Conservation (phyloP, 2,797 vertebrate genomes). For the Siniperca obscura region DNA sequence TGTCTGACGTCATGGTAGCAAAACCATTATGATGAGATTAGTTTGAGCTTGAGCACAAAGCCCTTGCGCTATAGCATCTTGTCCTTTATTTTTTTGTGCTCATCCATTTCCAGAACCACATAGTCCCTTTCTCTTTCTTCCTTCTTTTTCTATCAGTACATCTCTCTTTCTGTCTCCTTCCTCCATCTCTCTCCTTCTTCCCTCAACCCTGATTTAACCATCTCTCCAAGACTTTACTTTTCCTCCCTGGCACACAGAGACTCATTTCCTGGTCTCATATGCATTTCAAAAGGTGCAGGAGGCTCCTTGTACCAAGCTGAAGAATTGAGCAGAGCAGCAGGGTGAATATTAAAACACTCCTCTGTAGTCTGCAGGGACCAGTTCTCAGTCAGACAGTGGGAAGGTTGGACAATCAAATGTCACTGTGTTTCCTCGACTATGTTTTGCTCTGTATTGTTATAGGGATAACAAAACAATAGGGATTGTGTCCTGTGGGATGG, state of each 20-base stretch:
- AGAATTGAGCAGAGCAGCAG: slow-evolving; percentile 65
- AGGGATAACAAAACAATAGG: neutral
- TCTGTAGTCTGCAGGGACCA: slow-evolving; percentile 31
- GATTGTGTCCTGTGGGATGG: neutral
- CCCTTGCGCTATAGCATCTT: slow-evolving; percentile 45
- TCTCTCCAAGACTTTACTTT: slow-evolving; percentile 56
- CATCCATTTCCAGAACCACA: slow-evolving; percentile 26
- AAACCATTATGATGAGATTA: slow-evolving; percentile 81
- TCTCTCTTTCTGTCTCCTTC: slow-evolving; percentile 31
- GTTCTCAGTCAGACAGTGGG: slow-evolving; percentile 30
- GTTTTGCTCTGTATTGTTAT: neutral
- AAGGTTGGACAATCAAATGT: slow-evolving; percentile 35
- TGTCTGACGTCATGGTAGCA: slow-evolving; percentile 78
- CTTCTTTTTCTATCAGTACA: slow-evolving; percentile 25
- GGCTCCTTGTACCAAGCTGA: slow-evolving; percentile 67
- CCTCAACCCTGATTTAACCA: slow-evolving; percentile 49
- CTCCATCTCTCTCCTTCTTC: slow-evolving; percentile 34
- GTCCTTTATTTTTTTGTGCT: slow-evolving; percentile 34
- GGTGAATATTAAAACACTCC: slow-evolving; percentile 73
- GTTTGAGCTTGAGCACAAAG: slow-evolving; percentile 68
- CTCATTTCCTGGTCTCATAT: slow-evolving; percentile 81
- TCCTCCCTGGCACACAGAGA: slow-evolving; percentile 64
- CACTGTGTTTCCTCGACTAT: slow-evolving; percentile 22
- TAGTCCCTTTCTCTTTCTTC: slow-evolving; percentile 8
- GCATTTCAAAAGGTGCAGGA: slow-evolving; percentile 80